These are phyloP conservation scores for Hymenochirus boettgeri DNA, from an alignment of 2,113 vertebrate genomes.

Conservation along the genomic window DNA sequence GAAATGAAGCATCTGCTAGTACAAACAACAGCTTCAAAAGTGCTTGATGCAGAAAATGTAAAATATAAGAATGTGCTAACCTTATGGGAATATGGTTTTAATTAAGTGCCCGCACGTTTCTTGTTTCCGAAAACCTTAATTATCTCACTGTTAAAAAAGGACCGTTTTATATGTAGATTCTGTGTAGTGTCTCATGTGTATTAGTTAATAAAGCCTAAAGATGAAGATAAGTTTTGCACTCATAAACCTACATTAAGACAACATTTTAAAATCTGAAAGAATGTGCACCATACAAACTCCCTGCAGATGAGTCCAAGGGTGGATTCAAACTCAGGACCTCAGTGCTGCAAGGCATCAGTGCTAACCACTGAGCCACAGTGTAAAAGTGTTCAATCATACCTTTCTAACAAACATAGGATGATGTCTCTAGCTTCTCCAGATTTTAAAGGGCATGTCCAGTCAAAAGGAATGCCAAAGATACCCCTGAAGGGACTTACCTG, in stretches of 20 bases:
- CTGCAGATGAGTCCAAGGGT: no score
- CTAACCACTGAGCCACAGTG: no score
- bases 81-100: constrained; percentile 58
- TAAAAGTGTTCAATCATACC: no score
- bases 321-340: no score
- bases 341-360: no score
- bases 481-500: no score
- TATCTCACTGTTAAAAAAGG: constrained; percentile 43
- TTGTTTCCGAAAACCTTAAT: constrained; percentile 47
- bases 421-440: no score
- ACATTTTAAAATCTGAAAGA: constrained; percentile 46
- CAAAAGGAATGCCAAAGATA: no score
- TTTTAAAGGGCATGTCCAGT: no score
- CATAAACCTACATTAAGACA: constrained; percentile 42
- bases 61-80: constrained; percentile 51
- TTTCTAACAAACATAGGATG: no score
- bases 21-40: constrained; percentile 55
- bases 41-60: constrained; percentile 60
- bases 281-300: constrained; percentile 13
- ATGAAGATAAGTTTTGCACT: constrained; percentile 30
- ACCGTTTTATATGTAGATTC: constrained; percentile 38
- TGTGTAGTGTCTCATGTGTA: constrained; percentile 31
- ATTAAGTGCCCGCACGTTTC: constrained; percentile 54
- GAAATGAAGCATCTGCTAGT: constrained; percentile 17
- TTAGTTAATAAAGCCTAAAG: constrained; percentile 38